Conservation (phyloP, 2,797 vertebrate species). For the Tragelaphus oryx region DNA sequence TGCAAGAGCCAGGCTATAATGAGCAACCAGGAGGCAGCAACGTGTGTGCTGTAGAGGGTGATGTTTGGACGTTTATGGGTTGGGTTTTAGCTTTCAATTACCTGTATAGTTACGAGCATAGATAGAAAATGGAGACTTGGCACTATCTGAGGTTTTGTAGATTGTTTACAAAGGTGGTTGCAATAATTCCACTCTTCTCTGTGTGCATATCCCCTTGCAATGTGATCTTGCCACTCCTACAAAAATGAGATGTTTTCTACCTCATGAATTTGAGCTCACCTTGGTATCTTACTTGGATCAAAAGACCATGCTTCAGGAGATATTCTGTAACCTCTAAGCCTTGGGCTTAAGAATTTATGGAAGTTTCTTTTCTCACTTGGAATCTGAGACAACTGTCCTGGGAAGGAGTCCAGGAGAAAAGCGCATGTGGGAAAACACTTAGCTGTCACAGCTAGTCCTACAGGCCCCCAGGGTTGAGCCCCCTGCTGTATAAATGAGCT, state of each 20-base stretch:
- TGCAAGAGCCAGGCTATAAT: not conserved
- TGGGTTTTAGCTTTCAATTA: not conserved
- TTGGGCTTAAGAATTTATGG: not conserved
- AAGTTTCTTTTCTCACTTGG: not conserved
- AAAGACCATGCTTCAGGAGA: not conserved
- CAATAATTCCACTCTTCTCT: not conserved
- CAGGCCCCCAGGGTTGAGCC: accelerated
- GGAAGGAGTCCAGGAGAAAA: not conserved
- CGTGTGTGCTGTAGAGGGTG: accelerated
- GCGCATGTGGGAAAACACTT: accelerated
- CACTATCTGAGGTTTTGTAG: not conserved
- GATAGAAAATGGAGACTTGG: too few relatives aligned
- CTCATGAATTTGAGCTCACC: not conserved
- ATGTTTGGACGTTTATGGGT: accelerated
- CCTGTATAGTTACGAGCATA: not conserved
- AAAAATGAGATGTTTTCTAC: not conserved
- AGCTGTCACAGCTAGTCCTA: too few relatives aligned
- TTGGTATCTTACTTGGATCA: not conserved
- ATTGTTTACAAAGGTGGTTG: not conserved
- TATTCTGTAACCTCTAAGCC: not conserved
- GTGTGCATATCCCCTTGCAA: not conserved
- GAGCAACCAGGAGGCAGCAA: not conserved
- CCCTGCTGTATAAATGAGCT: accelerated
- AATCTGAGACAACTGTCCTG: not conserved
- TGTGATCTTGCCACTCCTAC: not conserved